Conservation (phyloP, 2,113 vertebrate genomes). For the Anoplopoma fimbria region DNA sequence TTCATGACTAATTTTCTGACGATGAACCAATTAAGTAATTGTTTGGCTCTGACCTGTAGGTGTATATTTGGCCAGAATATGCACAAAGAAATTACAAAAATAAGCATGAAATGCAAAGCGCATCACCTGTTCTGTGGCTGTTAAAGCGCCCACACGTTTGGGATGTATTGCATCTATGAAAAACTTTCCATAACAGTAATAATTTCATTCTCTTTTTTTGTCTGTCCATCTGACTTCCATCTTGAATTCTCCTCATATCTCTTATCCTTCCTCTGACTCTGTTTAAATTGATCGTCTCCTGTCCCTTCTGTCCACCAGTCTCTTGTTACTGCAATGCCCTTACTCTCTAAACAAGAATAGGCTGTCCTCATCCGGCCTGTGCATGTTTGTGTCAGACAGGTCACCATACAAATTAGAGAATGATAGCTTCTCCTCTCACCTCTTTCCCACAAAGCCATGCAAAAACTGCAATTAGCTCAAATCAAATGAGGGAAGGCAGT, state of each 20-base stretch:
- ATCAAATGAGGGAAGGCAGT: slow-evolving; percentile 43
- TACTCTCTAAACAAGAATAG: slow-evolving; percentile 19
- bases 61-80: background rate
- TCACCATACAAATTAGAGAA: slow-evolving; percentile 42
- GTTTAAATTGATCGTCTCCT: slow-evolving; percentile 21
- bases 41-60: background rate
- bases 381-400: slow-evolving; percentile 33
- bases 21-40: background rate
- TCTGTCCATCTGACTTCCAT: background rate
- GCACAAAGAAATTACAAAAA: background rate
- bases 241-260: slow-evolving; percentile 11
- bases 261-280: slow-evolving; percentile 18
- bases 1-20: no score
- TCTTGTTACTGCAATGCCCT: slow-evolving; percentile 35
- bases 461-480: slow-evolving; percentile 50
- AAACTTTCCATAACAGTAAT: slow-evolving; percentile 7
- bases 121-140: background rate
- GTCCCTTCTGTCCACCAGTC: slow-evolving; percentile 5
- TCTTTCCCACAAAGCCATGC: slow-evolving; percentile 23
- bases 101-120: background rate
- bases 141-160: background rate
- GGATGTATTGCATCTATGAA: background rate
- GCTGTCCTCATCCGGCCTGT: slow-evolving; percentile 19
- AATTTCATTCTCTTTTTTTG: background rate
- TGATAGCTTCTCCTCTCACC: slow-evolving; percentile 21